These are phyloP conservation scores for Acromyrmex echinatior DNA, from an alignment of 1,140 invertebrate species.

Conservation along the genomic window DNA sequence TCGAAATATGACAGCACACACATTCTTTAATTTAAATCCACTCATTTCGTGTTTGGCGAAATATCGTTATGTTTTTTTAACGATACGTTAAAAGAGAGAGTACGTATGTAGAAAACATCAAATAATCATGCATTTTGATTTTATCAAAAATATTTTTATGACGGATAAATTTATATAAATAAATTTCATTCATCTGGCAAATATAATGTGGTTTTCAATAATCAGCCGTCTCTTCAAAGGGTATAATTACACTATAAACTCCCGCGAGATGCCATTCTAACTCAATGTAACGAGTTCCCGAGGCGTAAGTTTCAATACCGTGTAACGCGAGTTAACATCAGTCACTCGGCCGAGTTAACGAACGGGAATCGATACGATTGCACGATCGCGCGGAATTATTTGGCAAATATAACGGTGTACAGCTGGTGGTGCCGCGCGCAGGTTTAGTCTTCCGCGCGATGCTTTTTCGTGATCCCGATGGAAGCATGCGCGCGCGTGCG, in stretches of 20 bases:
- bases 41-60: not conserved
- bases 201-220: slow-evolving; percentile 36
- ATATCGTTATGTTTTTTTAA: not conserved
- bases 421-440: slow-evolving; percentile 5
- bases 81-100: not conserved
- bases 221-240: slow-evolving; percentile 44
- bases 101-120: not conserved
- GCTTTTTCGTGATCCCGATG: slow-evolving; percentile 38
- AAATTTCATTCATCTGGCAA: not conserved
- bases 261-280: slow-evolving; percentile 51
- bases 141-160: not conserved
- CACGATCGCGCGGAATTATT: slow-evolving; percentile 57
- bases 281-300: slow-evolving; percentile 42
- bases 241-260: slow-evolving; percentile 43
- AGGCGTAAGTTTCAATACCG: slow-evolving; percentile 49
- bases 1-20: no score
- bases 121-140: not conserved
- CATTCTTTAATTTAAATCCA: not conserved
- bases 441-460: slow-evolving; percentile 39
- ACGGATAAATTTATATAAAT: not conserved
- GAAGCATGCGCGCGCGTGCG: slow-evolving; percentile 30
- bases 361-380: slow-evolving; percentile 60
- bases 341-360: slow-evolving; percentile 51
- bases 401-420: slow-evolving; percentile 31
- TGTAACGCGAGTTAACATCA: slow-evolving; percentile 52